Conservation (phyloP, 2,113 vertebrate species). For the Syngnathus scovelli region DNA sequence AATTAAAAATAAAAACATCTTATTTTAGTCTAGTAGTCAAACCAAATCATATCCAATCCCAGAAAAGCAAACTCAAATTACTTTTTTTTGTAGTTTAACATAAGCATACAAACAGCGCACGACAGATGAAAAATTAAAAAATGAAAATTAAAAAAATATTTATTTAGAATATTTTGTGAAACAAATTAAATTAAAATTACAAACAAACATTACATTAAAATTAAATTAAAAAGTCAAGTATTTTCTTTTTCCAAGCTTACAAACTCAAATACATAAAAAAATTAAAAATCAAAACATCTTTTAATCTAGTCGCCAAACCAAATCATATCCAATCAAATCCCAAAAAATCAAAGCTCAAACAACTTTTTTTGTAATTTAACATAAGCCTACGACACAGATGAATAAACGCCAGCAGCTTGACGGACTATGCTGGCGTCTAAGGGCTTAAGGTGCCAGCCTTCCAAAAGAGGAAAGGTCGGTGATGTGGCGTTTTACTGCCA, state of each 20-base stretch:
- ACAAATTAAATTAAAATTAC: background rate
- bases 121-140: too few species aligned
- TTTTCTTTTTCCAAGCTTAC: background rate
- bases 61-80: too few species aligned
- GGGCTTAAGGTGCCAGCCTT: conserved; percentile 8
- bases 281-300: background rate
- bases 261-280: background rate
- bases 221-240: background rate
- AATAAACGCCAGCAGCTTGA: background rate
- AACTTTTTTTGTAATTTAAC: background rate
- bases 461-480: conserved; percentile 73
- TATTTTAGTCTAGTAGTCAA: too few species aligned
- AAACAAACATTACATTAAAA: background rate
- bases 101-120: too few species aligned
- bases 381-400: background rate
- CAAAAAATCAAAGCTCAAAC: background rate
- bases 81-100: too few species aligned
- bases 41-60: too few species aligned
- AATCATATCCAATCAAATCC: background rate
- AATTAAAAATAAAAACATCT: too few species aligned
- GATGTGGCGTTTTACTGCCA: conserved; percentile 51
- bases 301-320: background rate
- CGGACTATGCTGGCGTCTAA: background rate
- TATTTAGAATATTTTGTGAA: too few species aligned
- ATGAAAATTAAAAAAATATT: too few species aligned